A percentile compares a stretch with the other conserved stretches of the same genome.
Evolutionary conservation across 1,140 invertebrate species (phyloP).

Genomic region (Teleogryllus occipitalis): DNA sequence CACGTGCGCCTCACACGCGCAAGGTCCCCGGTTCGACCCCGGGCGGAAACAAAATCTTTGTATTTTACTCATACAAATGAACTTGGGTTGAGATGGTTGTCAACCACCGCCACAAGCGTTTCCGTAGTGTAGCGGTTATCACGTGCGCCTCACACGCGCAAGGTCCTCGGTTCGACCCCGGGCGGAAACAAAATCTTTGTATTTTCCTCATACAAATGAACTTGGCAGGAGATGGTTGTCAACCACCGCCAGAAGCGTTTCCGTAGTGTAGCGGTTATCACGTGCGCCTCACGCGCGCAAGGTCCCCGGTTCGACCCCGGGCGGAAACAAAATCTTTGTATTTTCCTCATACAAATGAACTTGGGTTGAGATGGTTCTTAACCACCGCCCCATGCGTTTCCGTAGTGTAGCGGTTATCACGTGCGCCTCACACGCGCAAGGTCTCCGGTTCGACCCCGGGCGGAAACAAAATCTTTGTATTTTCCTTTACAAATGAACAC

Average conservation of each 20-base stretch:
- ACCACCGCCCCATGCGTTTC: too few relatives aligned
- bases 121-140: conserved; percentile 23
- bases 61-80: too few relatives aligned
- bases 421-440: conserved; percentile 22
- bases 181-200: conserved; percentile 23
- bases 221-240: too few relatives aligned
- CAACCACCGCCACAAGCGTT: too few relatives aligned
- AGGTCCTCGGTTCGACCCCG: conserved; percentile 23
- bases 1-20: conserved; percentile 22
- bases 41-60: conserved; percentile 23
- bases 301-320: conserved; percentile 23
- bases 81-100: too few relatives aligned
- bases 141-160: conserved; percentile 22
- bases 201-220: too few relatives aligned
- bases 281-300: conserved; percentile 22
- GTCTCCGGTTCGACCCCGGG: conserved; percentile 23
- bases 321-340: conserved; percentile 23
- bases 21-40: conserved; percentile 24
- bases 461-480: too few relatives aligned
- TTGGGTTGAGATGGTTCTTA: too few relatives aligned
- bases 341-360: too few relatives aligned
- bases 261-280: conserved; percentile 23
- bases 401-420: conserved; percentile 23
- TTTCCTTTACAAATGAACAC: too few relatives aligned
- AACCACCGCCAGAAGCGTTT: too few relatives aligned